These are phyloP conservation scores for Helicoverpa armigera DNA, from an alignment of 1,140 invertebrate genomes.

Conservation along the genomic window DNA sequence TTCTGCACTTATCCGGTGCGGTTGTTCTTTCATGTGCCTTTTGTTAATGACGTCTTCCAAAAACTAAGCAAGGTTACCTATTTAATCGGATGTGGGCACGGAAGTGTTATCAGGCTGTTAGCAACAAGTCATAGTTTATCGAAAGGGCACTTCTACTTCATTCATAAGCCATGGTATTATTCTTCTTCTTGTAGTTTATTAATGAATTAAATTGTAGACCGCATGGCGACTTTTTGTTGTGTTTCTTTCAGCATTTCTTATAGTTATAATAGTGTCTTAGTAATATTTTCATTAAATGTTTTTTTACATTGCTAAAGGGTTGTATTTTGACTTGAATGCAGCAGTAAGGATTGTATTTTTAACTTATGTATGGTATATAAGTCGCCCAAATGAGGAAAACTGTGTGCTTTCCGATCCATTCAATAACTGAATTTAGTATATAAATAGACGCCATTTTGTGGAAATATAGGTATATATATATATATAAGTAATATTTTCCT, in stretches of 20 bases:
- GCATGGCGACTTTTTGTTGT: conserved; percentile 3
- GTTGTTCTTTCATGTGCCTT: conserved; percentile 57
- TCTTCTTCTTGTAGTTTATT: background rate
- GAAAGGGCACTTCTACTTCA: conserved; percentile 8
- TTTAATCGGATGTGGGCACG: conserved; percentile 32
- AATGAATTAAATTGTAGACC: conserved; percentile 3
- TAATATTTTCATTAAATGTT: no score
- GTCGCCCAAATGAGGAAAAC: no score
- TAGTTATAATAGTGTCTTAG: background rate
- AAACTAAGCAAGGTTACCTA: conserved; percentile 12
- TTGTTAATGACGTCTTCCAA: conserved; percentile 48
- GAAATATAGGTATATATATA: no score
- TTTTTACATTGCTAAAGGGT: no score
- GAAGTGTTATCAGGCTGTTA: conserved; percentile 43
- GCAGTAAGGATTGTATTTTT: no score
- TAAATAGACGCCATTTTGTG: no score
- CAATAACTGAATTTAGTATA: no score
- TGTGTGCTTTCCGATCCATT: no score
- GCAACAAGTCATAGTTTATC: conserved; percentile 2
- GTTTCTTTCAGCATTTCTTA: background rate
- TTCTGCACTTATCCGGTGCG: conserved; percentile 60
- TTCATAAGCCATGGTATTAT: background rate
- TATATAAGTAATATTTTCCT: background rate
- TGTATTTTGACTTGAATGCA: no score
- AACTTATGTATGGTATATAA: no score